These are phyloP conservation scores for Scaptomyza tumidula DNA, from an alignment of 2,888 invertebrate genomes.

Conservation along the genomic window DNA sequence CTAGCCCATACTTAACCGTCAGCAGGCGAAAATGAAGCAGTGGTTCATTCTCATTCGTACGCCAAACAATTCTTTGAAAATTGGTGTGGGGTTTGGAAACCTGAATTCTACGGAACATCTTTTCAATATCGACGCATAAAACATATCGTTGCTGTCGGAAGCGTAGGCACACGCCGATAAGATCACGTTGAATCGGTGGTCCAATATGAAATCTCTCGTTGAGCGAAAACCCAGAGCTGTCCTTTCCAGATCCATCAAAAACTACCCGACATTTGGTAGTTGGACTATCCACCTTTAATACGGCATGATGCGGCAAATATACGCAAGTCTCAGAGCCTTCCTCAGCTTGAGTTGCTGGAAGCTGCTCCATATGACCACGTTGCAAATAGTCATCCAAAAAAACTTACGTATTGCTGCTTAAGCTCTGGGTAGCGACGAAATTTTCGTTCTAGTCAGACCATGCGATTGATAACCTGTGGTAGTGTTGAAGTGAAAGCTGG, in stretches of 20 bases:
- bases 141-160: too few species aligned
- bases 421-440: not conserved
- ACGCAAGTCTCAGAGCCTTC: not conserved
- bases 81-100: not conserved
- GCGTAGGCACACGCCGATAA: too few species aligned
- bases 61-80: not conserved
- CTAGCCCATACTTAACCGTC: not conserved
- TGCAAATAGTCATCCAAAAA: not conserved
- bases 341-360: not conserved
- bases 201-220: too few species aligned
- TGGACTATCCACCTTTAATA: too few species aligned
- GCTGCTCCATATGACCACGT: not conserved
- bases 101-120: not conserved
- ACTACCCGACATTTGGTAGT: too few species aligned
- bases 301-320: too few species aligned
- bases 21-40: not conserved
- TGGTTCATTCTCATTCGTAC: not conserved
- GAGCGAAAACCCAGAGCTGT: too few species aligned
- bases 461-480: not conserved
- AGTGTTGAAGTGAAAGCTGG: not conserved
- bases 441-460: not conserved
- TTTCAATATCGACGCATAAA: not conserved
- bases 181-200: too few species aligned
- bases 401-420: not conserved
- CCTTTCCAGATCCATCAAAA: too few species aligned